phyloP scores from a whole-genome alignment of 2,113 vertebrate species.

The Passerina amoena region DNA sequence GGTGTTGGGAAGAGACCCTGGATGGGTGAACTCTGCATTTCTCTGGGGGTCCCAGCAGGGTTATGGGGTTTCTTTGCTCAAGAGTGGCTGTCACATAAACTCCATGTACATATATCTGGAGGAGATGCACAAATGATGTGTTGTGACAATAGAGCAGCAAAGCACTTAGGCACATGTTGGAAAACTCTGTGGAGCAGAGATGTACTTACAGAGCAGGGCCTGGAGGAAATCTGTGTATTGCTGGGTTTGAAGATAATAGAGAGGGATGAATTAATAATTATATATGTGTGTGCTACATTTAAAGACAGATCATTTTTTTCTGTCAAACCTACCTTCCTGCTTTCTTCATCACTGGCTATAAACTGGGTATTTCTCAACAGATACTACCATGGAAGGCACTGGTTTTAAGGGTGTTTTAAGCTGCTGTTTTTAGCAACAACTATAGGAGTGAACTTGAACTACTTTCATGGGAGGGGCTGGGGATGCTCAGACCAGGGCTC shows the following conservation, averaged over 20 bases:
- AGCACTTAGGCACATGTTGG: neutral
- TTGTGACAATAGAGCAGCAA: slow-evolving; percentile 14
- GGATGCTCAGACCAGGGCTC: neutral
- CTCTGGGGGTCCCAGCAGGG: neutral
- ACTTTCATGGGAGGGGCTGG: neutral
- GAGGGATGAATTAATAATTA: slow-evolving; percentile 44
- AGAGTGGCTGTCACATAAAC: neutral
- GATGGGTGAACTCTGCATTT: neutral
- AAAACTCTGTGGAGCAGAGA: slow-evolving; percentile 20
- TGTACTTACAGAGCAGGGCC: slow-evolving; percentile 32
- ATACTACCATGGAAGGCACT: neutral
- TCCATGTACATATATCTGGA: neutral
- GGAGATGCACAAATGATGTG: neutral
- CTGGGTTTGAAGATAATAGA: slow-evolving; percentile 11
- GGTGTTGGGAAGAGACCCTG: neutral
- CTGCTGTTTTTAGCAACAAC: neutral
- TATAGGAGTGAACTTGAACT: neutral
- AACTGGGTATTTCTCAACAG: neutral
- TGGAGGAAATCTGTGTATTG: slow-evolving; percentile 27
- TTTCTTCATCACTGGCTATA: neutral
- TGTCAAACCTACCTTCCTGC: neutral
- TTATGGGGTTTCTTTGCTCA: neutral
- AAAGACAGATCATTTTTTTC: neutral
- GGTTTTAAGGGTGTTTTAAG: neutral
- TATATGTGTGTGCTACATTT: neutral